phyloP scores from a whole-genome alignment of 2,888 invertebrate species.

The Orthosia gracilis region DNA sequence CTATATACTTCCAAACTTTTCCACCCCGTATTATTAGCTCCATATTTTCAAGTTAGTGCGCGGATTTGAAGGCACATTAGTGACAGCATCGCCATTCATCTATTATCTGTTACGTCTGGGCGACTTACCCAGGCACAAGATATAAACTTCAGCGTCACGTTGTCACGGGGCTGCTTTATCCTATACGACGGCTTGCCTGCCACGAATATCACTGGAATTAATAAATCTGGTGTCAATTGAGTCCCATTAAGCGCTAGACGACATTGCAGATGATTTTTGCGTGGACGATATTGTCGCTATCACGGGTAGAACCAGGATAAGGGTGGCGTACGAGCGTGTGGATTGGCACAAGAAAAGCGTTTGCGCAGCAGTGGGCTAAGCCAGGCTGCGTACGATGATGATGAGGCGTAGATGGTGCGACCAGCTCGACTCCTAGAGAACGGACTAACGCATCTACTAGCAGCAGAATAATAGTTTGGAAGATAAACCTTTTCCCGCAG shows the following conservation, averaged over 20 bases:
- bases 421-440: no score
- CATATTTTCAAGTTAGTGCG: neutral
- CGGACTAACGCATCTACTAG: no score
- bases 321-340: no score
- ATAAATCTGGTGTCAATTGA: slow-evolving; percentile 14
- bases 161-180: slow-evolving; percentile 93
- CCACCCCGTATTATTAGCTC: neutral
- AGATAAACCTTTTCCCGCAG: no score
- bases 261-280: no score
- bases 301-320: no score
- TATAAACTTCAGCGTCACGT: slow-evolving; percentile 93
- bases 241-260: neutral
- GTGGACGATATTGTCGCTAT: no score
- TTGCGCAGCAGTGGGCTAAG: no score
- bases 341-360: no score
- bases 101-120: slow-evolving; percentile 9
- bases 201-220: slow-evolving; percentile 93
- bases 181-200: slow-evolving; percentile 93
- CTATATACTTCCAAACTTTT: neutral
- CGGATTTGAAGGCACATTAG: neutral
- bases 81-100: slow-evolving; percentile 18
- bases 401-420: no score
- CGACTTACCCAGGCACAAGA: slow-evolving; percentile 93
- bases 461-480: no score
- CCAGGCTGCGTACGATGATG: no score